Evolutionary conservation across 2,113 vertebrate genomes (phyloP), one percentile per base, ranked within the genome.

Genomic region (Electrona antarctica): DNA sequence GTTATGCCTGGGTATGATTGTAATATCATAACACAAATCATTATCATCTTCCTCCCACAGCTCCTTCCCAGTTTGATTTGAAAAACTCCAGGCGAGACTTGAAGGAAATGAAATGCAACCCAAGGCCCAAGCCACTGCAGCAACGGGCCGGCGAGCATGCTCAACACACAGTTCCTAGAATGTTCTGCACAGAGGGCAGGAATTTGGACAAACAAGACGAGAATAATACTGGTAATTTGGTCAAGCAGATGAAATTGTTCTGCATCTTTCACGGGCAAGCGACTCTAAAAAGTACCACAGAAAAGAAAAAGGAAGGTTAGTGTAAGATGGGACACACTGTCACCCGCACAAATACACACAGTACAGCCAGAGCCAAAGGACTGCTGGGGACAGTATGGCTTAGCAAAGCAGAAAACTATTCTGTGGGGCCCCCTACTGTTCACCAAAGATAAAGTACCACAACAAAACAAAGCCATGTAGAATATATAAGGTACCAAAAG

Each of bases 371-470:
- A 21, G 55, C 60, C 10, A 1, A 3, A 4, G 13, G 49, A 10
- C n/a, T n/a, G 52, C 10, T 10, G 46, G 55, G 9, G 0, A 47
- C 6, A 0, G 50, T 61, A 47, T 41, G 6, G 2, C 66, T 41
- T 41, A 4, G 21, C 21, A 21, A 4, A 41, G 33, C 33, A 41
- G 4, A 51, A 15, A 28, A 9, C 14, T 50, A 48, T 29, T 10
- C 49, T 62, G 50, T 74, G 73, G 15, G 15, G 67, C 87, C 89
- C 73, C 65, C 87, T 89, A 46, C 64, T 85, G 89, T 62, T 63
- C 1, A 46, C 1, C 6, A 60, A 60, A 47, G 65, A 11, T 13
- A 85, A 1, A 58, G 55, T 76, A 50, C 0, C 0, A 11, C 7
- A 13, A 46, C 1, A n/a, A 10, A 64, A 6, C 41, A 49, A 2